Base-by-base conservation (phyloP, 1,140 invertebrate genomes). In the Drosophila mojavensis region DNA sequence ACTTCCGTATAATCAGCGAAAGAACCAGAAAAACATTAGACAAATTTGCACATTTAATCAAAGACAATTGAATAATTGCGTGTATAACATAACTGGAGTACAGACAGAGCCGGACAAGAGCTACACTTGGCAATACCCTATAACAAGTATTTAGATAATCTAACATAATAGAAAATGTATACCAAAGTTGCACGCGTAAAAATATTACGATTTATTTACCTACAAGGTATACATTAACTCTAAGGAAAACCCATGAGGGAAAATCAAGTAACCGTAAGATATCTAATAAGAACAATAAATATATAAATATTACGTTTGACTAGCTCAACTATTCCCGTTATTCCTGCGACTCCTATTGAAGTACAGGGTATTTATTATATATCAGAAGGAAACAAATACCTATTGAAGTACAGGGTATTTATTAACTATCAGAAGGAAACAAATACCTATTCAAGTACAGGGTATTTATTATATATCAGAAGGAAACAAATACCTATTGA, bases 11-110 rank as follows among this genome's bases (percentile, higher is more conserved):
- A 53, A 65, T 59, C 63, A 59, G 62, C 75, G 45, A 67, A 56
- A 67, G 59, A 55, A 15, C 53, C 30, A 55, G 53, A 11, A 79
- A 62, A 86, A 65, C 62, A 86, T 86, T 89, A 86, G 84, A 89
- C 65, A 78, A 89, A 89, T 89, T 88, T 83, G 83, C 83, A 88
- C 84, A 89, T 79, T 83, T 83, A 88, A 88, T 88, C 65, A 89
- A 60, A 79, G 80, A 54, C 79, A 88, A 88, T 83, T 89, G 66
- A 75, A 89, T 89, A 89, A 88, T 83, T 89, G 80, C 50, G 48
- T 72, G 36, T 43, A 65, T 47, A 66, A 58, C 70, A 60, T 70
- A 79, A 76, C 71, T 81, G 67, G 66, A 69, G 50, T 79, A 63
- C 28, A 60, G 48, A 60, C 33, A 54, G 10, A 54, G 15, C n/a